phyloP scores from a whole-genome alignment of 2,113 vertebrate species.

The Zosterops lateralis region DNA sequence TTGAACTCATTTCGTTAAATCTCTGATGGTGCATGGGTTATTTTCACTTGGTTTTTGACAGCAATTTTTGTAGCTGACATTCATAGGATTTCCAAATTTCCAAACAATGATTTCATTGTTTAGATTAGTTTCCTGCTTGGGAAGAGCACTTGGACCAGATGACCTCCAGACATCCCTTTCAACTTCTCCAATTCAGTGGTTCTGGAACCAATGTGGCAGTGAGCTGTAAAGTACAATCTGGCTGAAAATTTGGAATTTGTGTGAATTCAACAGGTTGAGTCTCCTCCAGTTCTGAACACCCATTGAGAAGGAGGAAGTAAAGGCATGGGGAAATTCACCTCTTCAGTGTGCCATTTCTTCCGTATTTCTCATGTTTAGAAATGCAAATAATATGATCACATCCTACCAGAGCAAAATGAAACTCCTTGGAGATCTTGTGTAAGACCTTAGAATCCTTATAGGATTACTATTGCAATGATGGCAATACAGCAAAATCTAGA shows the following conservation, averaged over 20 bases:
- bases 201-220: neutral
- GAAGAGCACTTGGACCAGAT: neutral
- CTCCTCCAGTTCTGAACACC: neutral
- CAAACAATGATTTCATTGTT: neutral
- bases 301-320: neutral
- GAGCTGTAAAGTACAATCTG: neutral
- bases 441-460: neutral
- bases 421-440: neutral
- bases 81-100: neutral
- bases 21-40: neutral
- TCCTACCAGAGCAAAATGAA: neutral
- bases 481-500: neutral
- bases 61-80: neutral
- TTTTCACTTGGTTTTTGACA: neutral
- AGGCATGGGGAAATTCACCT: neutral
- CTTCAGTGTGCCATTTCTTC: neutral
- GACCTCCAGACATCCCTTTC: neutral
- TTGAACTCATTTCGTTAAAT: neutral
- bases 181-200: neutral
- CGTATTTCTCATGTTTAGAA: neutral
- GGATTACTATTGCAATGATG: neutral
- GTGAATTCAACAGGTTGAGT: neutral
- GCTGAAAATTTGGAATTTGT: neutral
- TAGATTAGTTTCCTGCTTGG: neutral
- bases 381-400: neutral